phyloP scores from a whole-genome alignment of 1,140 invertebrate species.

The Aradophagus sp. region DNA sequence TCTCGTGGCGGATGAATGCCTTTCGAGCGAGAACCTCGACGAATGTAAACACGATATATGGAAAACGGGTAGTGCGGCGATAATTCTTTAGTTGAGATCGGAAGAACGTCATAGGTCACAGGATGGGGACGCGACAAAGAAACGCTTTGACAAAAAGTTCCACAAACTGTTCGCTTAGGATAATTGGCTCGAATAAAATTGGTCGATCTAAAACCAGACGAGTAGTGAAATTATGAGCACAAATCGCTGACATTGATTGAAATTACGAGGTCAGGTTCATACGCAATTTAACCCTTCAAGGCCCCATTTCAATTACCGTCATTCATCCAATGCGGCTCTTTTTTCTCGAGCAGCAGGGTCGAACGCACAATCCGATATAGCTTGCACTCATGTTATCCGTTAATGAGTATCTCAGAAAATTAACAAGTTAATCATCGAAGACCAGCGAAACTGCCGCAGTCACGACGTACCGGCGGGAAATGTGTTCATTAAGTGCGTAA shows the following conservation, averaged over 20 bases:
- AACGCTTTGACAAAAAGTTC: neutral
- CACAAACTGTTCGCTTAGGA: neutral
- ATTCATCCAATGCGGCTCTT: slow-evolving; percentile 11
- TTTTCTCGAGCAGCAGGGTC: too few relatives aligned
- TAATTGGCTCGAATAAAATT: slow-evolving; percentile 22
- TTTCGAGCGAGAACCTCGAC: slow-evolving; percentile 4
- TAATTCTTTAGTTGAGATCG: slow-evolving; percentile 14
- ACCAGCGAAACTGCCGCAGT: slow-evolving; percentile 25
- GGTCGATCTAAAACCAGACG: neutral
- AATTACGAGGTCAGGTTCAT: slow-evolving; percentile 9
- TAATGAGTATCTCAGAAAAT: slow-evolving; percentile 44
- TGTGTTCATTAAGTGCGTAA: too few relatives aligned
- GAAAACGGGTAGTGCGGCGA: slow-evolving; percentile 27
- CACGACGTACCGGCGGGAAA: too few relatives aligned
- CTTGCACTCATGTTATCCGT: slow-evolving; percentile 10
- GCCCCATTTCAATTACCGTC: slow-evolving; percentile 36
- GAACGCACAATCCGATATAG: too few relatives aligned
- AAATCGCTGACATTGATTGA: slow-evolving; percentile 36
- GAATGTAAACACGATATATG: slow-evolving; percentile 41
- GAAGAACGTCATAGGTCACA: slow-evolving; percentile 22
- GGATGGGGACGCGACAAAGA: slow-evolving; percentile 20
- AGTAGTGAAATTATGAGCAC: slow-evolving; percentile 5
- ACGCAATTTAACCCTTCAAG: slow-evolving; percentile 17
- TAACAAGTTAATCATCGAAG: slow-evolving; percentile 47
- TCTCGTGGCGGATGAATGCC: slow-evolving; percentile 36